Evolutionary conservation across 2,888 invertebrate genomes (phyloP).

Genomic region (Diarsia dahlii): DNA sequence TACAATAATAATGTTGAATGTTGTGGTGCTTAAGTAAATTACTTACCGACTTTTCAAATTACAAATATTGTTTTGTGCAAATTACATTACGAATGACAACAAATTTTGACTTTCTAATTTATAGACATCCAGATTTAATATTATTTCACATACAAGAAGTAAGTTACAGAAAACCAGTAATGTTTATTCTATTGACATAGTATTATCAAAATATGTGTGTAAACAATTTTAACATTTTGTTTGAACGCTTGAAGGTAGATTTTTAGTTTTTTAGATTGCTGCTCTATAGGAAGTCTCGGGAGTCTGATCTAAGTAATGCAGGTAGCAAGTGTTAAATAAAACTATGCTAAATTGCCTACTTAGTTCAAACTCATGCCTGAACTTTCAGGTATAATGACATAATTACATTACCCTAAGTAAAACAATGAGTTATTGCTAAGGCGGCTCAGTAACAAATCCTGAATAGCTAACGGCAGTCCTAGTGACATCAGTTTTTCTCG

Average conservation of each 20-base stretch:
- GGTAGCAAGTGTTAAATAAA: conserved; percentile 12
- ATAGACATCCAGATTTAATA: conserved; percentile 28
- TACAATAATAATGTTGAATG: conserved; percentile 34
- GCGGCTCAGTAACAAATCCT: conserved; percentile 64
- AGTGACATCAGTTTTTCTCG: conserved; percentile 67
- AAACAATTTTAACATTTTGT: conserved; percentile 45
- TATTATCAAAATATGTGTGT: conserved; percentile 47
- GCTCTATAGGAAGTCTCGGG: conserved; percentile 36
- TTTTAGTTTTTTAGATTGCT: conserved; percentile 31
- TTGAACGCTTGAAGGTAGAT: conserved; percentile 12
- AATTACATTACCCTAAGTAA: conserved; percentile 54
- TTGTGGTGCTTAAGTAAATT: conserved; percentile 10
- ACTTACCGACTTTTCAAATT: conserved; percentile 34
- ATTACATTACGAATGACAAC: conserved; percentile 34
- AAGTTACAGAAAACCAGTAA: conserved; percentile 44
- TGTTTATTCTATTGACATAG: conserved; percentile 52
- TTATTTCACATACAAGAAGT: conserved; percentile 49
- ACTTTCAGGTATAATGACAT: conserved; percentile 37
- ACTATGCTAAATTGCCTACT: conserved; percentile 34
- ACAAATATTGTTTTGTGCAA: conserved; percentile 35
- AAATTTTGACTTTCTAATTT: conserved; percentile 55
- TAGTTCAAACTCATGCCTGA: conserved; percentile 61
- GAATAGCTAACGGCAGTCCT: conserved; percentile 64
- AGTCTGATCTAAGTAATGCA: conserved; percentile 59
- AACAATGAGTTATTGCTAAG: conserved; percentile 43